A percentile compares a stretch with the other conserved stretches of the same genome.
phyloP scores from a whole-genome alignment of 2,113 vertebrate species.

The Callocephalon fimbriatum region DNA sequence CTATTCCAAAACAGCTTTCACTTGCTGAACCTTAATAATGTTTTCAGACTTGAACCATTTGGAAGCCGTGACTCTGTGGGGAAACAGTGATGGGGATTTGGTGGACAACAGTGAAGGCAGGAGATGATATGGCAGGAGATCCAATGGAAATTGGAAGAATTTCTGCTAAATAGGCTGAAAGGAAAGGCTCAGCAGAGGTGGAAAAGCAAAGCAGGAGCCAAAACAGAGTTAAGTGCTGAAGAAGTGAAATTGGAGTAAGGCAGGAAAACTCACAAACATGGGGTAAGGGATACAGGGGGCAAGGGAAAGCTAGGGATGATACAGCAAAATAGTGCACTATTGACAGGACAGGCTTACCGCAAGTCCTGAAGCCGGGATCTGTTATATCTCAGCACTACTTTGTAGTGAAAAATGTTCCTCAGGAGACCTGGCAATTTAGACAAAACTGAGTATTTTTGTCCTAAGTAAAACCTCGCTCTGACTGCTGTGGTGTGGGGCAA shows the following conservation, averaged over 20 bases:
- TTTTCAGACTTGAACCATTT: background rate
- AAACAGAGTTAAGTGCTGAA: background rate
- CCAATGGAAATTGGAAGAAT: background rate
- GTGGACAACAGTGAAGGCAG: background rate
- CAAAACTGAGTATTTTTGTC: background rate
- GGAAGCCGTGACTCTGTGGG: background rate
- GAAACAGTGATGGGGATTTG: background rate
- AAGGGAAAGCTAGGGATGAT: background rate
- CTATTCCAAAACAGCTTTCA: background rate
- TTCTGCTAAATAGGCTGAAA: background rate
- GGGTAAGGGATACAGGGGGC: background rate
- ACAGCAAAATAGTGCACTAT: accelerated
- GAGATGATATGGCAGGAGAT: background rate
- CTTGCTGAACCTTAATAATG: background rate
- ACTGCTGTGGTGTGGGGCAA: background rate
- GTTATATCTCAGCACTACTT: background rate
- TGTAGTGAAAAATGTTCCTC: background rate
- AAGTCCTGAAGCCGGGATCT: background rate
- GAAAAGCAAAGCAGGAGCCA: background rate
- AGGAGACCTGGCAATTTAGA: background rate
- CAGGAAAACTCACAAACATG: background rate
- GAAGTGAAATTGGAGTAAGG: background rate
- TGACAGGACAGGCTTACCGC: background rate
- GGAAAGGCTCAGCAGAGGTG: background rate
- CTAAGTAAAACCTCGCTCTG: background rate